phyloP scores from a whole-genome alignment of 2,113 vertebrate genomes.

The Myotis yumanensis region DNA sequence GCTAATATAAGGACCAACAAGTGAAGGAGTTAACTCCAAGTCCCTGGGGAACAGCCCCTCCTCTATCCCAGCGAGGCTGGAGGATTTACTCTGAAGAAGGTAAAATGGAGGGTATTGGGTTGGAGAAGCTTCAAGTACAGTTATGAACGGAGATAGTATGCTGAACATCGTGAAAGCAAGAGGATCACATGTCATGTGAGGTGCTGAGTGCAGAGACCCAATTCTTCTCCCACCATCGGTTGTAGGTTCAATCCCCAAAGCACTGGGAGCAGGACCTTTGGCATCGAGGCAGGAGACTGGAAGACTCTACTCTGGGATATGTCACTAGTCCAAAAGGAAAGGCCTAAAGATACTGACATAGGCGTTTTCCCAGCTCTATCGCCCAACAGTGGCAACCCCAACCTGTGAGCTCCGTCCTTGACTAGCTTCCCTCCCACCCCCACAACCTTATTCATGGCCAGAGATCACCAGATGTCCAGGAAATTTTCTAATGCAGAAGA shows the following conservation, averaged over 20 bases:
- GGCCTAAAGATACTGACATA: not conserved
- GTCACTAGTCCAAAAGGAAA: conserved; percentile 34
- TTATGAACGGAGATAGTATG: not conserved
- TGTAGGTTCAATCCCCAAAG: not conserved
- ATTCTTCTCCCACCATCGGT: not conserved
- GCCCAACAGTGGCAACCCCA: not conserved
- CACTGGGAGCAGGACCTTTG: not conserved
- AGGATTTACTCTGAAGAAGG: not conserved
- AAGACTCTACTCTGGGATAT: not conserved
- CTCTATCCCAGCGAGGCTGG: not conserved
- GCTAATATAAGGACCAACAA: not conserved
- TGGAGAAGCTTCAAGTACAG: not conserved
- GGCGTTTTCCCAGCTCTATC: not conserved
- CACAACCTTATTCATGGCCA: not conserved
- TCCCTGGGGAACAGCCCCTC: not conserved
- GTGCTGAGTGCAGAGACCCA: not conserved
- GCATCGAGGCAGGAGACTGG: not conserved
- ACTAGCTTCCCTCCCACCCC: not conserved
- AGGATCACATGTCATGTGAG: not conserved
- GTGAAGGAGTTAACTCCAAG: not conserved
- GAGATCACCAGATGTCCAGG: not conserved
- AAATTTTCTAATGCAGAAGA: conserved; percentile 31
- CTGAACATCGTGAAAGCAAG: not conserved
- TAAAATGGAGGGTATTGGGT: not conserved
- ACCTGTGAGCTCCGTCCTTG: not conserved